These are phyloP conservation scores for Sepiola atlantica DNA, from an alignment of 2,888 invertebrate species.

Conservation along the genomic window DNA sequence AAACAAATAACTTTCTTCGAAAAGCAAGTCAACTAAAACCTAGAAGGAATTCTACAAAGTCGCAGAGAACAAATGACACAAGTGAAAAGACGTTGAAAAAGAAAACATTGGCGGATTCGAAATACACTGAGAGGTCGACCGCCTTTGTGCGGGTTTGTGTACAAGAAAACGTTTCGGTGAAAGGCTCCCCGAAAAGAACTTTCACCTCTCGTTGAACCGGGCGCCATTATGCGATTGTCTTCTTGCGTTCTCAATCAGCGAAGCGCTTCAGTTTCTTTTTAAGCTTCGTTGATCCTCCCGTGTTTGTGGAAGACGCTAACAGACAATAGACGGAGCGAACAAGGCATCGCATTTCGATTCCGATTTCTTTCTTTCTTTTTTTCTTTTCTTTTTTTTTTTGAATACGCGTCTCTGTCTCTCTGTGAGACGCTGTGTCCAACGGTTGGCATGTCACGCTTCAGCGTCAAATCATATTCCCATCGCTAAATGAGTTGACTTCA, in stretches of 20 bases:
- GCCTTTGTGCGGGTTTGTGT: not conserved
- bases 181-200: not conserved
- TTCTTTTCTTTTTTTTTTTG: not conserved
- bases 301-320: not conserved
- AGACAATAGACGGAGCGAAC: not conserved
- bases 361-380: not conserved
- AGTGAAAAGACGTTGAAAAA: not conserved
- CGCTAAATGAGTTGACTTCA: no score
- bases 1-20: no score
- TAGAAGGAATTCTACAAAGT: not conserved
- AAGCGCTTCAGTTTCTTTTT: not conserved
- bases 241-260: not conserved
- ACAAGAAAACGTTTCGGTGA: not conserved
- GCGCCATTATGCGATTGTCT: not conserved
- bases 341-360: not conserved
- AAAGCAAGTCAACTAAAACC: not conserved
- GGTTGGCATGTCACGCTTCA: no score
- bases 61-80: not conserved
- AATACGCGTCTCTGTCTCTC: no score
- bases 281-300: not conserved
- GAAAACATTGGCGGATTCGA: not conserved
- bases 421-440: no score
- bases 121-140: not conserved
- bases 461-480: no score
- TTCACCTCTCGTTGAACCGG: not conserved